Conservation (phyloP, 2,113 vertebrate genomes). For the Carassius carassius region DNA sequence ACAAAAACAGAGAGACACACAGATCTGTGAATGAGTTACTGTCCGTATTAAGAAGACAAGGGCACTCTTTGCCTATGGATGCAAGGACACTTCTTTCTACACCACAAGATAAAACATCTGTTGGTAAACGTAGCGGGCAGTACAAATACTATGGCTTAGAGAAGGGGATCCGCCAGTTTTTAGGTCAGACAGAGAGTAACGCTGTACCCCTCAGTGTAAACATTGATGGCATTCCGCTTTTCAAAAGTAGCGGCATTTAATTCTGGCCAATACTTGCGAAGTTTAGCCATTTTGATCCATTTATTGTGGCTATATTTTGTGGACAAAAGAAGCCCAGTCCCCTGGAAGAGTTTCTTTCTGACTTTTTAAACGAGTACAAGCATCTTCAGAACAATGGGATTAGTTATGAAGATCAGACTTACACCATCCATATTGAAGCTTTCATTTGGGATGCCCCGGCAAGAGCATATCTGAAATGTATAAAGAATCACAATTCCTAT, state of each 20-base stretch:
- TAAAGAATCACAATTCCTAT: conserved; percentile 49
- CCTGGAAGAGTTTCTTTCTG: conserved; percentile 34
- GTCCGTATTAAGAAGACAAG: conserved; percentile 2
- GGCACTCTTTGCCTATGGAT: conserved; percentile 9
- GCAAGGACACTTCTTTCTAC: conserved; percentile 41
- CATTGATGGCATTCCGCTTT: conserved; percentile 48
- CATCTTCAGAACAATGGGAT: conserved; percentile 38
- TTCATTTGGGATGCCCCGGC: conserved; percentile 40
- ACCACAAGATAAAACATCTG: conserved; percentile 23
- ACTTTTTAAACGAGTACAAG: conserved; percentile 32
- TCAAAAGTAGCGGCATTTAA: conserved; percentile 47
- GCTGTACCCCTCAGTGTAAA: conserved; percentile 39
- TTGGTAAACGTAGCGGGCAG: conserved; percentile 29
- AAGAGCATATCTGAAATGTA: conserved; percentile 46
- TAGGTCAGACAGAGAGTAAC: conserved; percentile 11
- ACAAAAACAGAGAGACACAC: conserved; percentile 15
- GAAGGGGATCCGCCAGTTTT: conserved; percentile 32
- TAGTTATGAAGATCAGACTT: background rate
- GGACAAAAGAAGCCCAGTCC: conserved; percentile 32
- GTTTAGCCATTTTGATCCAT: conserved; percentile 42
- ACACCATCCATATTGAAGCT: background rate
- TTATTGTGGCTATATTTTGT: conserved; percentile 43
- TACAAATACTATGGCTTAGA: conserved; percentile 22
- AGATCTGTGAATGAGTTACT: conserved; percentile 9
- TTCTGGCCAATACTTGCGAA: conserved; percentile 41